Evolutionary conservation across 1,140 invertebrate species (phyloP).

Genomic region (Vollenhovia emeryi): DNA sequence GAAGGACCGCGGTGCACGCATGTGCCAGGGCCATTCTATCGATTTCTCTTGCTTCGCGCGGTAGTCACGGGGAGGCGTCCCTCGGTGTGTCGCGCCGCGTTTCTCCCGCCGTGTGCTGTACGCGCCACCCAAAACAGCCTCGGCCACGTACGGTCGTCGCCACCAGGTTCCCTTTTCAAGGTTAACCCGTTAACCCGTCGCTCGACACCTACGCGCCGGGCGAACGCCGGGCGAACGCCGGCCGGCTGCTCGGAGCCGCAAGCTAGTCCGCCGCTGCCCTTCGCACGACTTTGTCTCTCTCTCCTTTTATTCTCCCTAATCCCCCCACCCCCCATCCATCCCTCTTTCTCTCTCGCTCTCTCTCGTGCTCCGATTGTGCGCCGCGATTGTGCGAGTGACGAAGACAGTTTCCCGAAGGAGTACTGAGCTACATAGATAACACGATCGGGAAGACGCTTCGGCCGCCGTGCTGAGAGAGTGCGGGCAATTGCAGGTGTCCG

Average conservation of each 20-base stretch:
- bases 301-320: not conserved
- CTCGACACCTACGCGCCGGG: constrained; percentile 49
- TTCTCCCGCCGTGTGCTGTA: constrained; percentile 63
- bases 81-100: constrained; percentile 69
- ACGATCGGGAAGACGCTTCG: not conserved
- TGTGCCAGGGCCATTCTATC: constrained; percentile 79
- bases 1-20: constrained; percentile 75
- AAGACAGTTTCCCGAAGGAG: constrained; percentile 15
- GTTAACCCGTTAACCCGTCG: constrained; percentile 76
- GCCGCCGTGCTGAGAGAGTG: not conserved
- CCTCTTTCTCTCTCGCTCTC: not conserved
- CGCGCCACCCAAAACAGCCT: constrained; percentile 84
- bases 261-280: not conserved
- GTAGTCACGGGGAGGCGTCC: constrained; percentile 69
- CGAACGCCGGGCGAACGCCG: constrained; percentile 45
- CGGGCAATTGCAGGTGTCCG: not conserved
- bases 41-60: constrained; percentile 79
- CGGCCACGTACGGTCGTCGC: constrained; percentile 78
- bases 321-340: too few relatives aligned
- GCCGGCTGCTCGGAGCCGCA: not conserved
- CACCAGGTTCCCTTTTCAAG: constrained; percentile 83
- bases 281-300: not conserved
- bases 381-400: constrained; percentile 39
- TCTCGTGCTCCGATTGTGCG: constrained; percentile 11
- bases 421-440: not conserved